phyloP scores from a whole-genome alignment of 2,888 invertebrate genomes.

The Chloroclysta siterata region DNA sequence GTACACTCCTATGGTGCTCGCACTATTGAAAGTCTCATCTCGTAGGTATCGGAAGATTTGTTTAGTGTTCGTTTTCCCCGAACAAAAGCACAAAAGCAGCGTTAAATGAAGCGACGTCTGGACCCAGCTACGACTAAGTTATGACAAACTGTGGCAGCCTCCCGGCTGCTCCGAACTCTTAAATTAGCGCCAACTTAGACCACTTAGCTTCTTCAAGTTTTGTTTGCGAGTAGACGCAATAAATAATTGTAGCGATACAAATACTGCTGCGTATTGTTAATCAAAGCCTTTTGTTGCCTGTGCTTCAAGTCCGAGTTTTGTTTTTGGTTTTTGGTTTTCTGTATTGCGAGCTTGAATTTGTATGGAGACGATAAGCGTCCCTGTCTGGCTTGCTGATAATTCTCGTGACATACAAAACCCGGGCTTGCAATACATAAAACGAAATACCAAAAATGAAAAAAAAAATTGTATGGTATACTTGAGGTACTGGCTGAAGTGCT shows the following conservation, averaged over 20 bases:
- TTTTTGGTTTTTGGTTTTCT: too few species aligned
- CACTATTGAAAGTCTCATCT: too few species aligned
- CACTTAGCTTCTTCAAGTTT: constrained; percentile 81
- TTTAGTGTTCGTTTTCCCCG: constrained; percentile 57
- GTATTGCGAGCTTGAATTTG: too few species aligned
- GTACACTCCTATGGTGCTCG: too few species aligned
- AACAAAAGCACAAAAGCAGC: constrained; percentile 56
- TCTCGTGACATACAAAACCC: too few species aligned
- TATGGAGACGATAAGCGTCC: too few species aligned
- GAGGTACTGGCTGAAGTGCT: too few species aligned
- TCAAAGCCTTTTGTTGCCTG: constrained; percentile 60
- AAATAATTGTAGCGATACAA: constrained; percentile 76
- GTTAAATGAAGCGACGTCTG: constrained; percentile 64
- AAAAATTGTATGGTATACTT: too few species aligned
- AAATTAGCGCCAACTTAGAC: constrained; percentile 82
- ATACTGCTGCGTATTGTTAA: constrained; percentile 62
- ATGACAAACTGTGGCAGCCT: constrained; percentile 74
- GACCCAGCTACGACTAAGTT: constrained; percentile 69
- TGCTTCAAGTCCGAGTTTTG: too few species aligned
- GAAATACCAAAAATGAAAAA: too few species aligned
- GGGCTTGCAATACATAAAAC: too few species aligned
- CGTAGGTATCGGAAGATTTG: neutral
- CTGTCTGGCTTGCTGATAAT: too few species aligned
- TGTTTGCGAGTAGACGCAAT: constrained; percentile 75
- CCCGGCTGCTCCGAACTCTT: constrained; percentile 72